These are phyloP conservation scores for Agonum fuliginosum DNA, from an alignment of 2,888 invertebrate genomes.

Conservation along the genomic window DNA sequence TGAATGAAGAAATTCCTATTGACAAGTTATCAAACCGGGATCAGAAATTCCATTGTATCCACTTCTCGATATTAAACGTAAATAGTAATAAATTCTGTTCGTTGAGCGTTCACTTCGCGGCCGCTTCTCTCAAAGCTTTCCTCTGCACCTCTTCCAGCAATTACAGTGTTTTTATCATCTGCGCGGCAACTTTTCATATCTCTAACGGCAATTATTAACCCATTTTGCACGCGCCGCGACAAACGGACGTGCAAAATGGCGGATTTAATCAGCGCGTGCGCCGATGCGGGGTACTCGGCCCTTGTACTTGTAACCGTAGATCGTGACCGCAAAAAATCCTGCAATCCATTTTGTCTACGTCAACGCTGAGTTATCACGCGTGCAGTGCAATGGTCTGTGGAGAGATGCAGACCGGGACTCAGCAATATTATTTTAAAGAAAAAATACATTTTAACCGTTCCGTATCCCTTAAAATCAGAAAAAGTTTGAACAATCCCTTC, in stretches of 20 bases:
- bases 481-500: not conserved
- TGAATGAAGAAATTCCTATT: conserved; percentile 2
- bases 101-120: conserved; percentile 4
- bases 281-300: not conserved
- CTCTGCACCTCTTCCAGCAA: conserved; percentile 10
- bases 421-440: no score
- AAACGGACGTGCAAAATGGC: conserved; percentile 36
- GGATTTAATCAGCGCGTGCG: conserved; percentile 41
- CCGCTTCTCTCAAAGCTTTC: not conserved
- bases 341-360: conserved; percentile 44
- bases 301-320: conserved; percentile 15
- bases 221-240: conserved; percentile 48
- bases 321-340: conserved; percentile 29
- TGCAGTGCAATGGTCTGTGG: conserved; percentile 1
- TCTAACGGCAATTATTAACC: conserved; percentile 51
- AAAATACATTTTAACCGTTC: no score
- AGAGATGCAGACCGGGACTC: no score
- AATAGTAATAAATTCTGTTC: conserved; percentile 20
- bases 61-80: not conserved
- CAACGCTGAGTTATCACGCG: conserved; percentile 25
- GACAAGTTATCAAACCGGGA: conserved; percentile 17
- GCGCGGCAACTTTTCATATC: conserved; percentile 43
- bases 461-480: no score
- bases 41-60: not conserved
- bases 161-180: conserved; percentile 26